Evolutionary conservation across 2,113 vertebrate species (phyloP), one percentile per base, ranked within the genome.

Genomic region (Epinephelus cyanopodus): DNA sequence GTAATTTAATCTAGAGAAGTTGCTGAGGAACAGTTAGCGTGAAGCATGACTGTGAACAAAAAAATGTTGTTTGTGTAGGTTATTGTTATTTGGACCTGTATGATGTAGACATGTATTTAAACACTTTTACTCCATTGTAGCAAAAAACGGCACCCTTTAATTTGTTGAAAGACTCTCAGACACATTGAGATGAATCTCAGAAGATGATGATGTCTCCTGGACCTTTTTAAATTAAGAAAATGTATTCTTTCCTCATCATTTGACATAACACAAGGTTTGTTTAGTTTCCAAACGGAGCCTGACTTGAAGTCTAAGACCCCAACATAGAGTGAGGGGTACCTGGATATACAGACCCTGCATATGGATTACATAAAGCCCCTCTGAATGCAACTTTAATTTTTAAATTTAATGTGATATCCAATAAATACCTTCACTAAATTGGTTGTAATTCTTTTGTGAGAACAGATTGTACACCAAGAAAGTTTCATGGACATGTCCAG

Each of bases 21-120:
- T 53, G 50, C 57, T 48, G 52, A 80, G 60, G 39, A 74, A 33
- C 57, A 79, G 74, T 57, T 69, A 7, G 42, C 21, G 2, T 70
- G 72, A 67, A 73, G 81, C 81, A 60, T 74, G 77, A 61, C 75
- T 84, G 52, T 54, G 42, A 71, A 33, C 0, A 37, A 64, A 73
- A 68, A 29, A 42, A 19, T 7, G 15, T 69, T 66, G 52, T 68
- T 33, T 89, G 65, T 69, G 79, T 85, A 57, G 68, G 33, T 54
- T 53, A 74, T 72, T 64, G 33, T 86, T 78, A 52, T 66, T 77
- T 58, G 72, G 65, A 57, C 52, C 71, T 79, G 9, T 84, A 84
- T 76, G 39, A 50, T 72, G 33, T 84, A 75, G 37, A 84, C 45
- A 64, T 74, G 23, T 86, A 79, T 86, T 87, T 87, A 72, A 83